Base-by-base conservation (phyloP, 2,888 invertebrate genomes). In the Thymelicus sylvestris region DNA sequence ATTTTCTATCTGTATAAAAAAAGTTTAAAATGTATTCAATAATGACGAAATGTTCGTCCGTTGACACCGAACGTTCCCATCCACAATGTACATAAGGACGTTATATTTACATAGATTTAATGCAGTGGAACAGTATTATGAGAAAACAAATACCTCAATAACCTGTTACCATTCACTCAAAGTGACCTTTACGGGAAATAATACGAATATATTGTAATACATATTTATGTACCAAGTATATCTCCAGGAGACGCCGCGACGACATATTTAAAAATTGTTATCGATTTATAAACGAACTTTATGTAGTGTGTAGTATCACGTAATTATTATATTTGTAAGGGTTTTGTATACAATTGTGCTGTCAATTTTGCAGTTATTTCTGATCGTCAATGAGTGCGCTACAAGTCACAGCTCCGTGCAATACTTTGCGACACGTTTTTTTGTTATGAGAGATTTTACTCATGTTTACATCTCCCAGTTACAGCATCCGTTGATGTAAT, bases 81-180 rank as follows among this genome's bases (percentile, higher is more conserved):
- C 24, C 55, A 6, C 1, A 55, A 71, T 78, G 76, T 79, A 79
- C 66, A 79, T 78, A 77, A 74, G 75, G 75, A 72, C 77, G 72
- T 80, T 78, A 63, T 73, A 74, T 78, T 79, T 73, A 78, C 76
- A 78, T 79, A 79, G 74, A 77, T 77, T 68, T 69, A 68, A 78
- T 73, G 64, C 77, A 83, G 84, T 86, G 86, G 87, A 84, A 86
- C 86, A 86, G 85, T 85, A 82, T 83, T 81, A 78, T 76, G 78
- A 63, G 74, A 77, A 74, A 74, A 79, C 71, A 76, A 82, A 85
- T 89, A 90, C 89, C 89, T 89, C 89, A 84, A 73, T 77, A 72
- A 78, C 74, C 83, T 84, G 89, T 90, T 90, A 90, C 89, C 89
- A 88, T 74, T 72, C 67, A 70, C 69, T 70, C 38, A 70, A 70